phyloP scores from a whole-genome alignment of 1,140 invertebrate genomes.

The Halictus rubicundus region DNA sequence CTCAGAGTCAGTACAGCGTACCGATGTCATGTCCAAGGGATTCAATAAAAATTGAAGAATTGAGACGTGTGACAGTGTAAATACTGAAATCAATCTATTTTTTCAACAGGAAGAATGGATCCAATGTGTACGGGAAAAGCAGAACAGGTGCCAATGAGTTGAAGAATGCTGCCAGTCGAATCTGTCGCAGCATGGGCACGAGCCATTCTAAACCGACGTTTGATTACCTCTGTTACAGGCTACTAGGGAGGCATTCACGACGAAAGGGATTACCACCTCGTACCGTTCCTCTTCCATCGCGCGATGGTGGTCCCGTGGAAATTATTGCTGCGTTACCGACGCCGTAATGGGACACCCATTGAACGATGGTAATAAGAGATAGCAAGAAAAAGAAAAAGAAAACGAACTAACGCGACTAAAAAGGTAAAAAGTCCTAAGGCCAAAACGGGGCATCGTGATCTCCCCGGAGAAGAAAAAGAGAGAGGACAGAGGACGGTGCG shows the following conservation, averaged over 20 bases:
- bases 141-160: conserved; percentile 8
- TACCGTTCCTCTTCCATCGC: conserved; percentile 46
- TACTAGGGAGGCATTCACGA: conserved; percentile 27
- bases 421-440: not conserved
- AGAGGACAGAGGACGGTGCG: not conserved
- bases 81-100: no score
- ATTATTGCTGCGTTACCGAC: conserved; percentile 71
- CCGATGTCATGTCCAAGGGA: no score
- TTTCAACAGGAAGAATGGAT: not conserved
- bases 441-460: no score
- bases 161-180: conserved; percentile 39
- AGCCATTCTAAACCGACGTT: conserved; percentile 46
- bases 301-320: conserved; percentile 68
- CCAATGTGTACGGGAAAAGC: not conserved
- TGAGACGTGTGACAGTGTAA: no score
- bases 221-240: conserved; percentile 44
- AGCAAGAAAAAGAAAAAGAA: no score
- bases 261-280: conserved; percentile 56
- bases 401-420: not conserved
- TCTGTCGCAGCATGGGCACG: conserved; percentile 53
- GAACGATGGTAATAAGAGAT: conserved; percentile 19
- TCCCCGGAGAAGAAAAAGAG: no score
- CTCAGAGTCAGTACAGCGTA: no score
- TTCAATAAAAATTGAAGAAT: no score
- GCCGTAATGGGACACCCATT: conserved; percentile 60